Base-by-base conservation (phyloP, 1,140 invertebrate genomes). In the Stegodyphus dumicola region DNA sequence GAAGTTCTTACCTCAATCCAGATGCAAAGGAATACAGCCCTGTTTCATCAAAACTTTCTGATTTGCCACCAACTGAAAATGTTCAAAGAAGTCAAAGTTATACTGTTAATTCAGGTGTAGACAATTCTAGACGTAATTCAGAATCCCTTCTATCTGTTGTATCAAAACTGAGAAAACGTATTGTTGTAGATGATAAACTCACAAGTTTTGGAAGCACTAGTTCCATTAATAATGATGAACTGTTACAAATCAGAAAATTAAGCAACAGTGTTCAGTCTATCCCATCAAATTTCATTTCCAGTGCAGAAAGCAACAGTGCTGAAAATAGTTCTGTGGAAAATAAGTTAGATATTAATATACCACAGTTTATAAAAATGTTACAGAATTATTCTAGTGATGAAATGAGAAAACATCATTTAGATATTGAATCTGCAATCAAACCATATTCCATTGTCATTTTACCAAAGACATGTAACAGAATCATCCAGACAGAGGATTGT, bases 21-120 rank as follows among this genome's bases (percentile, higher is more conserved):
- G 71, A 74, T 53, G 71, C 71, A 6, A 56, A 17, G 11, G 71
- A 74, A 74, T 74, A 74, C 52, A 53, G 6, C 9, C 71, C 71
- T 17, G 15, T 33, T 49, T 49, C 33, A 13, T 49, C 69, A 51
- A 18, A n/a, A 49, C 13, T 49, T 48, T 4, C 33, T 6, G 69
- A 71, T 11, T n/a, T 49, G 6, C 2, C 7, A 15, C 33, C 3
- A 6, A 11, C 0, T 9, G 69, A 71, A 7, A 33, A 33, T 33
- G 9, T 5, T 71, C 11, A 52, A 10, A 49, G 10, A 9, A 33
- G 51, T 49, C 6, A 9, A 13, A 11, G n/a, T 6, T 1, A 1
- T 33, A 33, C 33, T 33, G 33, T 33, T 33, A 33, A 3, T 33
- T 33, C 33, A 33, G 33, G 33, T 33, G 33, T 33, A 33, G 33